A percentile compares a stretch with the other conserved stretches of the same genome.
Evolutionary conservation across 2,113 vertebrate species (phyloP).

Genomic region (Collichthys lucidus): DNA sequence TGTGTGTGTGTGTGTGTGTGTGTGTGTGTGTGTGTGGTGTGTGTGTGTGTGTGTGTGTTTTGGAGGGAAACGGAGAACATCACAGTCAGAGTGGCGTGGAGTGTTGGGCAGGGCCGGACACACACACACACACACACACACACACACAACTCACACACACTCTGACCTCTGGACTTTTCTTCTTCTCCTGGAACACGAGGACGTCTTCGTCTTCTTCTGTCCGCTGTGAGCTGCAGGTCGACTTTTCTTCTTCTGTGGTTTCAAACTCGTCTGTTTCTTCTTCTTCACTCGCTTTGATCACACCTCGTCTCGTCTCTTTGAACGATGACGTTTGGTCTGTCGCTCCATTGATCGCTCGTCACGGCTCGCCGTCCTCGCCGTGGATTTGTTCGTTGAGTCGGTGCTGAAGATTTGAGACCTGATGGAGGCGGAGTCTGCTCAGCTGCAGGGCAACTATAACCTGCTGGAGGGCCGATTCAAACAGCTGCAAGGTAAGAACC

Average conservation of each 20-base stretch:
- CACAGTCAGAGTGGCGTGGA: conserved; percentile 2
- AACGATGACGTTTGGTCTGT: too few relatives aligned
- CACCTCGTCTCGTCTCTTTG: too few relatives aligned
- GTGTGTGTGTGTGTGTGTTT: conserved; percentile 23
- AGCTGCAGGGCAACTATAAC: conserved; percentile 89
- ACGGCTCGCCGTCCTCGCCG: not conserved
- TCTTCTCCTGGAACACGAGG: not conserved
- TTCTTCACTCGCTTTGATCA: too few relatives aligned
- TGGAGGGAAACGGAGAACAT: conserved; percentile 7
- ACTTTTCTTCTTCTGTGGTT: not conserved
- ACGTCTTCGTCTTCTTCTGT: not conserved
- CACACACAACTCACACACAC: too few relatives aligned
- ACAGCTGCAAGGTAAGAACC: conserved; percentile 93
- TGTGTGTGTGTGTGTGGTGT: too few relatives aligned
- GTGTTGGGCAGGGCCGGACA: conserved; percentile 34
- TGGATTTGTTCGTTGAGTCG: not conserved
- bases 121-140: conserved; percentile 33
- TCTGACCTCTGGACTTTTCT: conserved; percentile 66
- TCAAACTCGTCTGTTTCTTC: not conserved
- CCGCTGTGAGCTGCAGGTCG: not conserved
- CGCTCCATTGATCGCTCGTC: not conserved
- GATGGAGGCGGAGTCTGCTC: conserved; percentile 90
- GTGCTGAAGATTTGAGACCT: not conserved
- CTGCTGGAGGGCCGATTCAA: conserved; percentile 96
- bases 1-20: conserved; percentile 24